Base-by-base conservation (phyloP, 1,140 invertebrate species). In the Temnothorax curvispinosus region DNA sequence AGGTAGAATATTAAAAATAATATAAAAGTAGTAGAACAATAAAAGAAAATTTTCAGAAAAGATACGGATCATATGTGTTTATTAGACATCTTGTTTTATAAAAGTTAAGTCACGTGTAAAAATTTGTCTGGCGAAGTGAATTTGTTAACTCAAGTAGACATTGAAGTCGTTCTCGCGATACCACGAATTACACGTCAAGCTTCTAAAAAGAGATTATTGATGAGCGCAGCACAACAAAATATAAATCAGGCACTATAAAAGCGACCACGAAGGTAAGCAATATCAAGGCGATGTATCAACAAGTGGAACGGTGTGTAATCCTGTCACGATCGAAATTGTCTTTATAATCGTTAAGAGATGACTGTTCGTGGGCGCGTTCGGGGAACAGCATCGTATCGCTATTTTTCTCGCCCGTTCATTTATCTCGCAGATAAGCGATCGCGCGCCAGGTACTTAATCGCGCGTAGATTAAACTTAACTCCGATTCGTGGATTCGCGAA, bases 161-260 rank as follows among this genome's bases (percentile, higher is more conserved):
- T 52, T 64, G 38, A 65, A 7, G n/a, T 77, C 13, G 15, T 76
- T 56, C 35, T 65, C 13, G 41, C 65, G 27, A 81, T 84, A 62
- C 32, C 41, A 18, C 50, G 80, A 84, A 74, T 84, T 69, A 44
- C 56, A 41, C 41, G 21, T 54, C 54, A n/a, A 56, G 13, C 27
- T 64, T 50, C 7, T 35, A 0, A 4, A 60, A n/a, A 35, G 21
- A 62, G 60, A 54, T 18, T 21, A 32, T 58, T 75, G 71, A 84
- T 60, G 80, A 84, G 54, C 69, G 32, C 56, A 75, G 69, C 69
- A 60, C 18, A 82, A 82, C 52, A 27, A 47, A 44, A 18, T 62
- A 60, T n/a, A n/a, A n/a, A n/a, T 84, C 56, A 38, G 41, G 1
- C 41, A 56, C 41, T 58, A 58, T 56, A 58, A 72, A 64, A 80